Evolutionary conservation across 1,140 invertebrate genomes (phyloP).

Genomic region (Muscidifurax raptorellus): DNA sequence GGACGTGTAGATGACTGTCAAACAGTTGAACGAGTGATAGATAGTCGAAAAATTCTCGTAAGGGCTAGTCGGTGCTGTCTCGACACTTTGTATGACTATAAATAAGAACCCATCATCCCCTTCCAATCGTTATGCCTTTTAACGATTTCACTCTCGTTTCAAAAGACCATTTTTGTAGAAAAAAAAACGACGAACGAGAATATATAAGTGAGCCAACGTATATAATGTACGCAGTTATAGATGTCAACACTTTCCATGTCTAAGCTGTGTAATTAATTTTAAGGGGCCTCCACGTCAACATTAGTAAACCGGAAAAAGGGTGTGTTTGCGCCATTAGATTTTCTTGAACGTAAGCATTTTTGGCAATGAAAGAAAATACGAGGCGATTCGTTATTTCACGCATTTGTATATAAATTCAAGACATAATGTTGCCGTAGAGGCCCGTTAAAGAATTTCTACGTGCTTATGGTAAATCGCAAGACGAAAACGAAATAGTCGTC

Average conservation of each 20-base stretch:
- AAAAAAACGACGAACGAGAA: background rate
- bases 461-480: background rate
- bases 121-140: conserved; percentile 35
- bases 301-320: too few species aligned
- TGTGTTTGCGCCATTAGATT: too few species aligned
- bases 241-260: conserved; percentile 15
- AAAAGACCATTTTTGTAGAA: conserved; percentile 7
- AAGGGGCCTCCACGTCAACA: too few species aligned
- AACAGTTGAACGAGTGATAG: conserved; percentile 24
- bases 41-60: background rate
- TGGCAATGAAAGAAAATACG: too few species aligned
- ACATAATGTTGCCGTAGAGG: too few species aligned
- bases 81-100: conserved; percentile 20
- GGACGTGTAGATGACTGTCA: conserved; percentile 20
- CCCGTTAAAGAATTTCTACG: conserved; percentile 2
- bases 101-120: background rate
- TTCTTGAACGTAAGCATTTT: too few species aligned
- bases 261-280: conserved; percentile 15
- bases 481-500: background rate
- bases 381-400: too few species aligned
- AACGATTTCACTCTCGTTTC: conserved; percentile 20
- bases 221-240: background rate
- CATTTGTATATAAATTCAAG: too few species aligned
- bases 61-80: conserved; percentile 25
- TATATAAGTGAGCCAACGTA: conserved; percentile 15